Conservation (phyloP, 2,113 vertebrate genomes). For the Smithornis capensis region DNA sequence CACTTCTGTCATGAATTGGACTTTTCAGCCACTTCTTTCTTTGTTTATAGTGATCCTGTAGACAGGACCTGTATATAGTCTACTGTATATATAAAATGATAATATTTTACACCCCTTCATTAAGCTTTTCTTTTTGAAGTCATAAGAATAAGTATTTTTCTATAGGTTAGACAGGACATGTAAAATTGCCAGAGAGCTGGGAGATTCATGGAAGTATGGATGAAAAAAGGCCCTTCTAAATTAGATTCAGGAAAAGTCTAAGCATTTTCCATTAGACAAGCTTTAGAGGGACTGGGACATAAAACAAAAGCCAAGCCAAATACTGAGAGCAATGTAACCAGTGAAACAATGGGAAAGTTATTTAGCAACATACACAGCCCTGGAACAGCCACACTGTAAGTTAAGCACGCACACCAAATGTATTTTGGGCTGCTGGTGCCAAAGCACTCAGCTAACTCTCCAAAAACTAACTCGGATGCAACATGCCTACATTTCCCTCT, state of each 20-base stretch:
- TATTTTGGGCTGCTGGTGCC: slow-evolving; percentile 20
- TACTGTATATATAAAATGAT: not conserved
- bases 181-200: not conserved
- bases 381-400: not conserved
- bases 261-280: not conserved
- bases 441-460: slow-evolving; percentile 18
- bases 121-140: not conserved
- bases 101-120: not conserved
- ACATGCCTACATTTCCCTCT: slow-evolving; percentile 19
- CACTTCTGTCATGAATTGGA: not conserved
- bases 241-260: not conserved
- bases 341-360: slow-evolving; percentile 50
- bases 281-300: slow-evolving; percentile 4
- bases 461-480: not conserved
- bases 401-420: slow-evolving; percentile 42
- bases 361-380: slow-evolving; percentile 38
- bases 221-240: not conserved
- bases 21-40: not conserved
- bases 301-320: slow-evolving; percentile 45
- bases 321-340: slow-evolving; percentile 17
- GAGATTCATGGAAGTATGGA: not conserved
- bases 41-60: not conserved
- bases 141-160: not conserved
- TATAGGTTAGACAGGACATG: not conserved
- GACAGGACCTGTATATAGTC: not conserved